phyloP scores from a whole-genome alignment of 2,113 vertebrate species.

The Ia io region DNA sequence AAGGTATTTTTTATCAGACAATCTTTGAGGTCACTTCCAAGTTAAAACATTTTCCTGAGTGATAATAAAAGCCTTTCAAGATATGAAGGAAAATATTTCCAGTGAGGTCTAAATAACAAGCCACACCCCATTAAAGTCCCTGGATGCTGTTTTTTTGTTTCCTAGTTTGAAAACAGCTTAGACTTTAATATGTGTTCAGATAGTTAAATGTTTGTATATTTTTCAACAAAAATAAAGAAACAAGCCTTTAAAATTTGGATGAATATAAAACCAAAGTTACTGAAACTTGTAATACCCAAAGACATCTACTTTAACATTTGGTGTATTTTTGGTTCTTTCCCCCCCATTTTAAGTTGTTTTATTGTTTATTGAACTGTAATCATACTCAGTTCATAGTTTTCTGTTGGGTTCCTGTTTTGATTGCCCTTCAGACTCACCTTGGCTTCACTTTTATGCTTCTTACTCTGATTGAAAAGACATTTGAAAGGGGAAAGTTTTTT shows the following conservation, averaged over 20 bases:
- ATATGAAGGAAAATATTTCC: constrained; percentile 36
- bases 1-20: not conserved
- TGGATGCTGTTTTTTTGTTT: not conserved
- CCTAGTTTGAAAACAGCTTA: constrained; percentile 31
- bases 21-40: constrained; percentile 34
- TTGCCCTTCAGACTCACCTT: not conserved
- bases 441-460: not conserved
- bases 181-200: constrained; percentile 22
- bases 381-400: not conserved
- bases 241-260: not conserved
- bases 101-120: constrained; percentile 8
- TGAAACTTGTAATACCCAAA: not conserved
- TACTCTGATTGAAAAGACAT: not conserved
- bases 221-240: constrained; percentile 11
- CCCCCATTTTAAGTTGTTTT: not conserved
- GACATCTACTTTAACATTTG: not conserved
- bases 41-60: constrained; percentile 23
- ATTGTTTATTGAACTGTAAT: not conserved
- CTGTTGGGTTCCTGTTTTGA: not conserved
- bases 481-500: not conserved
- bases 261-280: not conserved
- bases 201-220: constrained; percentile 15
- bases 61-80: constrained; percentile 27
- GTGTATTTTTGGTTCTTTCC: not conserved
- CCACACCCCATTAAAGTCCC: not conserved